These are phyloP conservation scores for Diadegma fenestrale DNA, from an alignment of 2,888 invertebrate genomes.

Conservation along the genomic window DNA sequence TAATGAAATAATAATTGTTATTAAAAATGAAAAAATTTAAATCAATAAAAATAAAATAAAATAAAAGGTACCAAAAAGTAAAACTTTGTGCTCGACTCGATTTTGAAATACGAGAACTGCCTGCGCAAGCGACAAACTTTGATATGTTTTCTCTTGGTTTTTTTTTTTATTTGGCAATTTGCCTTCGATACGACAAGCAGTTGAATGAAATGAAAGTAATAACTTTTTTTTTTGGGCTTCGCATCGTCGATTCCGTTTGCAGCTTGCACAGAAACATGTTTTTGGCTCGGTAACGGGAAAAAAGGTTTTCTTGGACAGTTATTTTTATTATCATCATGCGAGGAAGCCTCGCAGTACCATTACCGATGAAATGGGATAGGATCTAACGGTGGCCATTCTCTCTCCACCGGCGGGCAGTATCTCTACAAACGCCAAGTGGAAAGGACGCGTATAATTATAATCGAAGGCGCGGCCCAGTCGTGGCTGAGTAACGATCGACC, in stretches of 20 bases:
- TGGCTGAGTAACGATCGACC: conserved; percentile 72
- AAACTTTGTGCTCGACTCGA: background rate
- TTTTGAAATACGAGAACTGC: background rate
- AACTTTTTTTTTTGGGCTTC: background rate
- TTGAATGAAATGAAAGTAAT: background rate
- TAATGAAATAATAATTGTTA: too few relatives aligned
- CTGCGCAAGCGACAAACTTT: background rate
- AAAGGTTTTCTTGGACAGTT: conserved; percentile 11
- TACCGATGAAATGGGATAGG: conserved; percentile 37
- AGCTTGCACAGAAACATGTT: background rate
- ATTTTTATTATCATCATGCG: conserved; percentile 25
- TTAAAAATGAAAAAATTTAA: too few relatives aligned
- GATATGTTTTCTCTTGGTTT: background rate
- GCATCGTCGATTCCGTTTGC: background rate
- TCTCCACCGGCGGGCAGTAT: conserved; percentile 9
- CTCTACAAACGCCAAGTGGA: conserved; percentile 49
- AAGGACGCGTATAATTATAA: conserved; percentile 70
- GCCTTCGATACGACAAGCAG: background rate
- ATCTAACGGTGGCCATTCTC: conserved; percentile 52
- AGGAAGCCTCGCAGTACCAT: conserved; percentile 21
- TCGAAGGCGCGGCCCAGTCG: conserved; percentile 74
- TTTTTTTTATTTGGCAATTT: background rate
- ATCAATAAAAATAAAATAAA: too few relatives aligned
- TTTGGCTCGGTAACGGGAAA: background rate
- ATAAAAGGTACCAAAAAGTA: too few relatives aligned